Evolutionary conservation across 2,113 vertebrate genomes (phyloP).

Genomic region (Abramis brama): DNA sequence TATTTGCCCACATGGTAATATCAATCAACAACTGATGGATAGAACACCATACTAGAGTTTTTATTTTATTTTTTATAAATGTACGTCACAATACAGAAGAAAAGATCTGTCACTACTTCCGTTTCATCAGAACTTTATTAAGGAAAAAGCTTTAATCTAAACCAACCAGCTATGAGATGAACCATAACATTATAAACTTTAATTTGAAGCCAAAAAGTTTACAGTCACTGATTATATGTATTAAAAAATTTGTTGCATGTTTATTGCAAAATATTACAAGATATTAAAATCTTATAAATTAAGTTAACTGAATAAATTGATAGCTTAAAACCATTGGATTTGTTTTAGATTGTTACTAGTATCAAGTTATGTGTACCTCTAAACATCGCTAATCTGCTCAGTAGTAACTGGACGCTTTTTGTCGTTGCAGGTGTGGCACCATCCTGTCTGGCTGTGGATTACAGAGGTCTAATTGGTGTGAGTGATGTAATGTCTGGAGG

Average conservation of each 20-base stretch:
- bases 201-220: neutral
- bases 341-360: neutral
- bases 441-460: slow-evolving; percentile 73
- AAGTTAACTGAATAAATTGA: neutral
- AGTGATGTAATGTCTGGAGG: slow-evolving; percentile 62
- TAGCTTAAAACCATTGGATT: neutral
- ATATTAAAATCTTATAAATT: neutral
- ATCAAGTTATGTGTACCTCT: neutral
- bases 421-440: slow-evolving; percentile 67
- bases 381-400: neutral
- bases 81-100: no score
- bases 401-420: neutral
- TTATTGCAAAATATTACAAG: neutral
- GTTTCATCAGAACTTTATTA: neutral
- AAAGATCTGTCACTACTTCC: neutral
- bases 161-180: neutral
- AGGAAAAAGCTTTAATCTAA: neutral
- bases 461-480: slow-evolving; percentile 69
- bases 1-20: no score
- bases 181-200: neutral
- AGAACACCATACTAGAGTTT: no score
- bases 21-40: no score
- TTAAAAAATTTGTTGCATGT: neutral
- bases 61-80: no score
- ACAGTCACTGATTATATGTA: neutral